Base-by-base conservation (phyloP, 2,888 invertebrate species). In the Xestia xanthographa region DNA sequence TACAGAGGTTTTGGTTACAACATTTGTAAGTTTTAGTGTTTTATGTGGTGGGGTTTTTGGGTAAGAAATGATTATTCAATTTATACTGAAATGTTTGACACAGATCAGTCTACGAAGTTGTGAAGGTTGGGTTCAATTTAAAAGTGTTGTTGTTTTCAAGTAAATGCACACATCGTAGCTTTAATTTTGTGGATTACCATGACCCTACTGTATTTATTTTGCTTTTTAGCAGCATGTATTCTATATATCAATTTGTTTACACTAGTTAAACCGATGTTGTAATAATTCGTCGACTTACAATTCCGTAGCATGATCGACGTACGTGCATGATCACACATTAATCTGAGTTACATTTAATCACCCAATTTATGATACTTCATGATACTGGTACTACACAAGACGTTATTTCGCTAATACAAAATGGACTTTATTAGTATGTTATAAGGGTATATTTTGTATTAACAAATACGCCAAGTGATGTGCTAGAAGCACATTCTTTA, bases 201-300 rank as follows among this genome's bases (percentile, higher is more conserved):
- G 92, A 88, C 92, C 92, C 92, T 91, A 88, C 92, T 92, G 90
- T 84, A 82, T 79, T 81, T 79, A 80, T 83, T 80, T 88, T 86
- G 86, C 85, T 83, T 86, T 68, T 80, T 83, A 74, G 82, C 68
- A 66, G 73, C 68, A 78, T 69, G 74, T 45, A 71, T 72, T 66
- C 34, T 81, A 77, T 26, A 43, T 76, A 77, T 72, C 38, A 5
- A 56, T 50, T 66, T 62, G n/a, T 76, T 67, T 73, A 63, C 41
- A 53, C 8, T 65, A 70, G 63, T 58, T 34, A 45, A 26, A 66
- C 14, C 22, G 38, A 34, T 45, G n/a, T 45, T 48, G 68, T 66
- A n/a, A 26, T 66, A 45, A 41, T 34, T 82, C 26, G 8, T 60
- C 26, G 26, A 26, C 34, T 80, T 72, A 60, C 48, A 62, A 41